These are phyloP conservation scores for Crotophaga sulcirostris DNA, from an alignment of 2,113 vertebrate genomes.

Conservation along the genomic window DNA sequence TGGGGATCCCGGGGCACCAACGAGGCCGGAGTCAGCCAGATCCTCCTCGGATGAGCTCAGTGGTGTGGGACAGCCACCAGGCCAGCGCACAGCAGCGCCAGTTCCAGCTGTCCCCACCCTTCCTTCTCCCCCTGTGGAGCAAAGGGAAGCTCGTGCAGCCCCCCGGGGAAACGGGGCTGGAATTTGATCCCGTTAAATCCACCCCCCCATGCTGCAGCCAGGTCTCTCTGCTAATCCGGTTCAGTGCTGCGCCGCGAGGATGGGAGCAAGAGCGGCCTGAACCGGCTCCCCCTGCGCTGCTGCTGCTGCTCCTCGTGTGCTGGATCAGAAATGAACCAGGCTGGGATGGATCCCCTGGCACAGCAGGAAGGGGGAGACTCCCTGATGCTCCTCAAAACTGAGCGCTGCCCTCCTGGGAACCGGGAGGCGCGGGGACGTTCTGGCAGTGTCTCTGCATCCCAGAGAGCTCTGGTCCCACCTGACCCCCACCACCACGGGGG, in stretches of 20 bases:
- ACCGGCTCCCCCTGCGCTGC: rapidly evolving
- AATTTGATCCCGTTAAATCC: neutral
- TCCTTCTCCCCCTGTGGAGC: neutral
- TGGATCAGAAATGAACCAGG: rapidly evolving
- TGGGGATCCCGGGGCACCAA: rapidly evolving
- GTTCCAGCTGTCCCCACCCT: neutral
- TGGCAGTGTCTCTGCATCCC: too few species aligned
- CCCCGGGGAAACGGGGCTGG: rapidly evolving
- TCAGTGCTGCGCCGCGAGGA: neutral
- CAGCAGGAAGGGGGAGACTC: neutral
- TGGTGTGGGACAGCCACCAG: rapidly evolving
- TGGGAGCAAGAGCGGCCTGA: neutral
- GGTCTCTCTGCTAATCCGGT: rapidly evolving
- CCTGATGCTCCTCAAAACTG: rapidly evolving
- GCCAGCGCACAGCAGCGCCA: neutral
- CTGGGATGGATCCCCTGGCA: rapidly evolving
- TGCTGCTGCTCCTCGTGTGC: rapidly evolving
- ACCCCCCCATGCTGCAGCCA: neutral
- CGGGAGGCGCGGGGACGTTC: neutral
- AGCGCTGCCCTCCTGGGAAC: neutral
- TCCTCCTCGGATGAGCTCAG: neutral
- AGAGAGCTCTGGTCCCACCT: neutral
- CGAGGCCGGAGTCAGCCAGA: neutral
- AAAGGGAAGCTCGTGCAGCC: neutral
- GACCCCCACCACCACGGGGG: too few species aligned